Percentiles rank a stretch among this genome's conserved stretches.
Conservation (phyloP, 2,113 vertebrate species). For the Mixornis gularis region DNA sequence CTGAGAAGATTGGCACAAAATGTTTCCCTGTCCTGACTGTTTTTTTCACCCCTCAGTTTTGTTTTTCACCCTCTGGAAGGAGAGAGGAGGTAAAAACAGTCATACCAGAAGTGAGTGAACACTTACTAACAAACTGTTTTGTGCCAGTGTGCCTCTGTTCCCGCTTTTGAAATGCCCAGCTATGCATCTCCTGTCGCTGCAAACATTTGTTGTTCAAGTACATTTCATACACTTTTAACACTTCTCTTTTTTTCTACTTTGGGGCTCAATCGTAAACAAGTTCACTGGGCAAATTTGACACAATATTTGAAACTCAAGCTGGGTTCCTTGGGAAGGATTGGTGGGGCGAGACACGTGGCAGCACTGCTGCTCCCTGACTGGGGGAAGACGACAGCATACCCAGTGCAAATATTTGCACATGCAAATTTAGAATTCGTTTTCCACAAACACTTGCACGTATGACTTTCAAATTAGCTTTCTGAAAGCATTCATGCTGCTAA, state of each 20-base stretch:
- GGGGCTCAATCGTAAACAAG: conserved; percentile 12
- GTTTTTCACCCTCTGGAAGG: neutral
- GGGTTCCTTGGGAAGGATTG: neutral
- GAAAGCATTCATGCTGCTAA: conserved; percentile 40
- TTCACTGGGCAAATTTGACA: conserved; percentile 46
- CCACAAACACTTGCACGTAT: conserved; percentile 48
- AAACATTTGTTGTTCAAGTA: conserved; percentile 44
- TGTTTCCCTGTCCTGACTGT: neutral
- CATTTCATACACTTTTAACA: conserved; percentile 43
- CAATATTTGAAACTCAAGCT: conserved; percentile 54
- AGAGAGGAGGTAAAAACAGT: neutral
- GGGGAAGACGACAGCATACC: conserved; percentile 19
- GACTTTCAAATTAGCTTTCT: conserved; percentile 59
- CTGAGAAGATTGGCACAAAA: neutral
- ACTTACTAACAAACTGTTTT: neutral
- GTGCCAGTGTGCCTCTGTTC: neutral
- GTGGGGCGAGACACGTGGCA: conserved; percentile 29
- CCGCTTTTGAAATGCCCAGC: neutral
- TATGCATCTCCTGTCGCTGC: neutral
- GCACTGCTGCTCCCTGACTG: conserved; percentile 12
- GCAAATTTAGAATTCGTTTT: conserved; percentile 56
- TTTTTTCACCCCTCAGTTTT: neutral
- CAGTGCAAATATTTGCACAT: conserved; percentile 59
- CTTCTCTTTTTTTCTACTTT: conserved; percentile 26
- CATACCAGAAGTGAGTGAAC: neutral